Evolutionary conservation across 2,888 invertebrate genomes (phyloP).

Genomic region (Hirudinaria manillensis): DNA sequence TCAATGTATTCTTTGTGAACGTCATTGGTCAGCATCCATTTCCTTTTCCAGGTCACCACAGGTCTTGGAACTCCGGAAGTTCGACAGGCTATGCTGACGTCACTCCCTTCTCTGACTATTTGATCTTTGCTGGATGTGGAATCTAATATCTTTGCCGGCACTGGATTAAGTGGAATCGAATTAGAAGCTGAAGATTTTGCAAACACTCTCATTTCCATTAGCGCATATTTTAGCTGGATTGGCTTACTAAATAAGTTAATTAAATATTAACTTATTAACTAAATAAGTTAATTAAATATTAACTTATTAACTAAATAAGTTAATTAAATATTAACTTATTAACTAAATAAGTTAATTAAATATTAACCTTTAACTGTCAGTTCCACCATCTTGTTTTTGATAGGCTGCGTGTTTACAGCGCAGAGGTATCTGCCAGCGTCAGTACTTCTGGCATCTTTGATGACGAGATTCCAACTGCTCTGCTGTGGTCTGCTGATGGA

Average conservation of each 20-base stretch:
- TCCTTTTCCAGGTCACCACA: constrained; percentile 76
- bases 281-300: too few species aligned
- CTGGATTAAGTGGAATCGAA: constrained; percentile 57
- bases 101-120: constrained; percentile 84
- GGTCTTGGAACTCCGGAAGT: constrained; percentile 74
- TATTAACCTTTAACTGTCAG: constrained; percentile 46
- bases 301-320: not conserved
- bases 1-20: too few species aligned
- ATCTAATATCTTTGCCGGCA: constrained; percentile 87
- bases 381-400: constrained; percentile 43
- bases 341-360: too few species aligned
- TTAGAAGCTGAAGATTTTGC: not conserved
- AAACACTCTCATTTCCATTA: too few species aligned
- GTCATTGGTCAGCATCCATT: not conserved
- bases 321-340: not conserved
- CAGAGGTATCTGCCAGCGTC: constrained; percentile 50
- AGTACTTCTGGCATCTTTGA: constrained; percentile 37
- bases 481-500: constrained; percentile 45
- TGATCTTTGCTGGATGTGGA: constrained; percentile 72
- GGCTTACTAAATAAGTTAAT: too few species aligned
- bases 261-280: too few species aligned
- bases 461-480: constrained; percentile 47
- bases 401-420: constrained; percentile 47
- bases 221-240: too few species aligned
- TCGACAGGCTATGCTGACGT: constrained; percentile 76